phyloP scores from a whole-genome alignment of 1,140 invertebrate species.

The Hyphantria cunea region DNA sequence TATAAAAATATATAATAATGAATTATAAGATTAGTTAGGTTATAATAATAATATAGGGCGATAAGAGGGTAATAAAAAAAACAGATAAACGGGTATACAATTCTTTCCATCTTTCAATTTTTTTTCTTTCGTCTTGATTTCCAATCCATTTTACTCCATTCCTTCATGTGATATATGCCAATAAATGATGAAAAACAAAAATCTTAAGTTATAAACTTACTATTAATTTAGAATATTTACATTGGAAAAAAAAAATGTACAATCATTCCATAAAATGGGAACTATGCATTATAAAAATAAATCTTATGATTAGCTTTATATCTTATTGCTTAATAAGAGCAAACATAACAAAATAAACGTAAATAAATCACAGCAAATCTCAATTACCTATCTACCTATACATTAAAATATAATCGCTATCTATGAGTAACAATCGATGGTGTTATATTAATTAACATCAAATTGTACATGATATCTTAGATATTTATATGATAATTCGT shows the following conservation, averaged over 20 bases:
- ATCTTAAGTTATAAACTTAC: constrained; percentile 31
- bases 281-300: constrained; percentile 74
- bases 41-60: constrained; percentile 2
- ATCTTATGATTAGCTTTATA: constrained; percentile 48
- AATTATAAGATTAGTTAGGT: constrained; percentile 1
- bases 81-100: neutral
- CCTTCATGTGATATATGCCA: constrained; percentile 17
- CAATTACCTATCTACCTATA: constrained; percentile 53
- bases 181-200: constrained; percentile 13
- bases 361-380: constrained; percentile 62
- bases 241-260: constrained; percentile 42
- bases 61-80: neutral
- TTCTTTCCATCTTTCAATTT: neutral
- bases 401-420: constrained; percentile 36
- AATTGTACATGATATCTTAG: constrained; percentile 34
- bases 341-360: constrained; percentile 13
- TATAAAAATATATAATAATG: constrained; percentile 35
- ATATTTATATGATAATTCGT: constrained; percentile 47
- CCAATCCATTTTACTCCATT: constrained; percentile 4
- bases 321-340: constrained; percentile 22
- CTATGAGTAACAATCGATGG: constrained; percentile 44
- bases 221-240: constrained; percentile 42
- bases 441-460: constrained; percentile 51
- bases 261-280: constrained; percentile 58
- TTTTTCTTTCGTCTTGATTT: neutral